phyloP scores from a whole-genome alignment of 2,797 vertebrate species.

The Darevskia mixta region DNA sequence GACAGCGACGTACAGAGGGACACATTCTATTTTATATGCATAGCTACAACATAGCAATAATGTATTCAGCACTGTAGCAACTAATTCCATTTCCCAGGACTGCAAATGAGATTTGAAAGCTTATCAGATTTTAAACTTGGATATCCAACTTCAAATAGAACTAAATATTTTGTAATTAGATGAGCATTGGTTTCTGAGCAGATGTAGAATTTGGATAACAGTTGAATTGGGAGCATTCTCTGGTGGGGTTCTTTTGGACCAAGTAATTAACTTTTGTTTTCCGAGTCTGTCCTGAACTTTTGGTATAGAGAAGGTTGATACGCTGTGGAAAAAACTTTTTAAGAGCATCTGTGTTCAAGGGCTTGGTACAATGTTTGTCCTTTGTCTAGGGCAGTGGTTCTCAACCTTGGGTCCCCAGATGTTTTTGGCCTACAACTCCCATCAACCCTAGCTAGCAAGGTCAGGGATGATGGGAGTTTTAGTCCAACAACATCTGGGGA shows the following conservation, averaged over 20 bases:
- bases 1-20: not conserved
- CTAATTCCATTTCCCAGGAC: not conserved
- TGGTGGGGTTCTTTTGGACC: not conserved
- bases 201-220: not conserved
- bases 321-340: not conserved
- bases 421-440: too few relatives aligned
- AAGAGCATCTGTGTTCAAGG: not conserved
- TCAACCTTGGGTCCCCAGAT: too few relatives aligned
- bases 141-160: not conserved
- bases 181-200: not conserved
- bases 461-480: too few relatives aligned
- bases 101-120: not conserved
- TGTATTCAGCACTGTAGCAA: not conserved
- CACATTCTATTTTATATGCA: not conserved
- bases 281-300: not conserved
- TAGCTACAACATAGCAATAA: not conserved
- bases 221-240: not conserved
- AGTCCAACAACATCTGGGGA: too few relatives aligned
- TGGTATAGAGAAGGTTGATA: not conserved
- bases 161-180: constrained; percentile 13
- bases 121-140: not conserved
- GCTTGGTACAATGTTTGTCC: not conserved
- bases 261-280: not conserved
- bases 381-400: not conserved
- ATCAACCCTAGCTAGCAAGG: too few relatives aligned